Evolutionary conservation across 1,140 invertebrate species (phyloP), one percentile per base, ranked within the genome.

Genomic region (Homalodisca vitripennis): DNA sequence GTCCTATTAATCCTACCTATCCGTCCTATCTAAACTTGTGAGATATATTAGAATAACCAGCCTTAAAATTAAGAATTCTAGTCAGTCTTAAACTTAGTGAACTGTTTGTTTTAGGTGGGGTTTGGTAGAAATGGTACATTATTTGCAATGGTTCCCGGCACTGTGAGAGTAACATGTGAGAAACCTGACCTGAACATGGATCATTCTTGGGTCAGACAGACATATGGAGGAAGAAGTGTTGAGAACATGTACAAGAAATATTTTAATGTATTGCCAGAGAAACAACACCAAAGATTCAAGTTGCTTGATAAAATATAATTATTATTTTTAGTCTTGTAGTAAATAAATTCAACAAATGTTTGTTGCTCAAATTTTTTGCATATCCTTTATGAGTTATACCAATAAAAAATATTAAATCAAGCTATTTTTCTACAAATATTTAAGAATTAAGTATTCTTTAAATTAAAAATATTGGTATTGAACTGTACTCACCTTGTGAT

Each of bases 281-380:
- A 60, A 60, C 27, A 60, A 13, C 55, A 60, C 26, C 12, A 60
- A 10, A 26, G 55, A 24, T 60, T 60, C 26, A 60, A 60, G 27
- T 60, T 60, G 29, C 26, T 60, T 22, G 55, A 60, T 27, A 13
- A 27, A n/a, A 24, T 60, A 60, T 60, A 60, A 29, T 60, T 60
- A 27, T 2, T 13, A 60, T 60, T 27, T 26, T 26, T 30, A 6
- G n/a, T n/a, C n/a, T n/a, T n/a, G n/a, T n/a, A n/a, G n/a, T n/a
- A n/a, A n/a, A n/a, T n/a, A n/a, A n/a, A n/a, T n/a, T n/a, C n/a
- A n/a, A n/a, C n/a, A n/a, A n/a, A n/a, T n/a, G n/a, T n/a, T n/a
- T n/a, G n/a, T n/a, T n/a, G n/a, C n/a, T n/a, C n/a, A n/a, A n/a
- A n/a, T n/a, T n/a, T n/a, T n/a, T n/a, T n/a, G n/a, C n/a, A n/a